Evolutionary conservation across 64 coral and sea anemone genomes (phyloP).

Genomic region (Dendrophyllia cribrosa): DNA sequence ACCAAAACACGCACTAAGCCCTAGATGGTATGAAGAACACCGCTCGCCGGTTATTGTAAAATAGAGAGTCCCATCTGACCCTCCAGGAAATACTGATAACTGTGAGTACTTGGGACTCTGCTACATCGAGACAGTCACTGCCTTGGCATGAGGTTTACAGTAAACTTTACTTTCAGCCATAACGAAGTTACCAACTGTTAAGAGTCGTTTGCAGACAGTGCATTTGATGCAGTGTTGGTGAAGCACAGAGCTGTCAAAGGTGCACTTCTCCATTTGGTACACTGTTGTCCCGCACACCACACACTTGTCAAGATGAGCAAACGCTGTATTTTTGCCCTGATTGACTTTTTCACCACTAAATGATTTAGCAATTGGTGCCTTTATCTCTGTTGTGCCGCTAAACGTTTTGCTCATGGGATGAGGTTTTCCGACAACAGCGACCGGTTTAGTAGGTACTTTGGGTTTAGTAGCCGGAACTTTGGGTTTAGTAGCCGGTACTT

Average conservation of each 20-base stretch:
- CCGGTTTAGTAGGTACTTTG: background rate
- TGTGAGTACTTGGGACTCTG: background rate
- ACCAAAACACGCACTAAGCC: too few species aligned
- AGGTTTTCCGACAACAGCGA: background rate
- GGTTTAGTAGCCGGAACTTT: background rate
- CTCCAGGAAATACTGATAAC: too few species aligned
- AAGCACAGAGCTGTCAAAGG: slow-evolving; percentile 89
- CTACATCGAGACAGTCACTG: slow-evolving; percentile 20
- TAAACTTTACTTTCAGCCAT: slow-evolving; percentile 97
- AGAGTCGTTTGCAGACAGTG: slow-evolving; percentile 87
- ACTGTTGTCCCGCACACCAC: slow-evolving; percentile 84
- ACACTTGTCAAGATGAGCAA: slow-evolving; percentile 68
- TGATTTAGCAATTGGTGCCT: background rate
- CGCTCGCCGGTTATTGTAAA: too few species aligned
- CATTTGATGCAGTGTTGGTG: slow-evolving; percentile 92
- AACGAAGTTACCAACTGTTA: slow-evolving; percentile 98
- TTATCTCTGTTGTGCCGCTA: background rate
- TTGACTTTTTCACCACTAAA: background rate
- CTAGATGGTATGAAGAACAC: too few species aligned
- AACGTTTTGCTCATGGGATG: background rate
- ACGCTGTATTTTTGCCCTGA: slow-evolving; percentile 21
- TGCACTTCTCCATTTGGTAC: slow-evolving; percentile 99
- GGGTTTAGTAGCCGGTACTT: too few species aligned
- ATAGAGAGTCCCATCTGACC: too few species aligned
- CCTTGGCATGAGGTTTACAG: slow-evolving; percentile 81